Percentiles rank a stretch among this genome's conserved stretches.
Conservation (phyloP, 2,888 invertebrate genomes). For the Sphaeridia pumilis region DNA sequence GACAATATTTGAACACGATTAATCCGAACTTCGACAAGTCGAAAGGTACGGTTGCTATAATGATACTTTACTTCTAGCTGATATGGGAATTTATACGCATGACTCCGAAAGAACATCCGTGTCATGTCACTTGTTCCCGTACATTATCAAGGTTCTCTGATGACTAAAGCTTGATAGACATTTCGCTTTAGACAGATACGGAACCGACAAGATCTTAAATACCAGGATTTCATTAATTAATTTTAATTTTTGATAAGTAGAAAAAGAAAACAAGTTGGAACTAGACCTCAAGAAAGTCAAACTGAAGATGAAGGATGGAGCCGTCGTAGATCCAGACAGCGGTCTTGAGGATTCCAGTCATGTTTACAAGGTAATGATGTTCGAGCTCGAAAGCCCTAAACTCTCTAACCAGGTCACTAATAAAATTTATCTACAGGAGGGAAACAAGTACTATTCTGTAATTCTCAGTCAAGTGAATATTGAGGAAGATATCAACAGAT, state of each 20-base stretch:
- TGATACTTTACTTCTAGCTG: background rate
- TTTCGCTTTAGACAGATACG: constrained; percentile 39
- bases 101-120: constrained; percentile 34
- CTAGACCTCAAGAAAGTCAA: constrained; percentile 42
- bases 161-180: constrained; percentile 37
- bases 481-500: constrained; percentile 77
- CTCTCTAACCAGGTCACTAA: no score
- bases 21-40: constrained; percentile 1
- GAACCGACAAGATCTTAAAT: constrained; percentile 32
- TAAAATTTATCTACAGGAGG: constrained; percentile 34
- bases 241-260: background rate
- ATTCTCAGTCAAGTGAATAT: constrained; percentile 78
- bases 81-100: constrained; percentile 33
- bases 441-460: constrained; percentile 56
- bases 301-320: constrained; percentile 65
- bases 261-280: constrained; percentile 7
- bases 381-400: background rate
- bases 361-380: constrained; percentile 52
- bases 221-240: background rate
- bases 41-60: background rate
- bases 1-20: constrained; percentile 3
- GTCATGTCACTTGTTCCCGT: constrained; percentile 36
- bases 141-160: constrained; percentile 38
- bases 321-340: constrained; percentile 87
- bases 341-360: constrained; percentile 65